Evolutionary conservation across 2,113 vertebrate genomes (phyloP), one percentile per base, ranked within the genome.

Genomic region (Pionites leucogaster): DNA sequence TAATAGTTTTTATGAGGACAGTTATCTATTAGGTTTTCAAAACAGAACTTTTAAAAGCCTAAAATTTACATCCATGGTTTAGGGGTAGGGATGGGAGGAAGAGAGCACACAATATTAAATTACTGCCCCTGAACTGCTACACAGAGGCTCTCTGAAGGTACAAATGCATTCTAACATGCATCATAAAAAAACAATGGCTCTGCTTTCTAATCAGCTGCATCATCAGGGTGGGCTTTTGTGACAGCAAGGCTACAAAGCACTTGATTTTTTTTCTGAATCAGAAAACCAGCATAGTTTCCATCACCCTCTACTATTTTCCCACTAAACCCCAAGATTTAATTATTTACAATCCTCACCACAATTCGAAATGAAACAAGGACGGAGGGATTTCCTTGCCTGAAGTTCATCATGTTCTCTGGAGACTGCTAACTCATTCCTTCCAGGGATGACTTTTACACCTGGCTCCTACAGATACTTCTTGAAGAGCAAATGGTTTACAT

Each of bases 1-100:
- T 95, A 95, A 93, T 93, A 91, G 93, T 91, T 96, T 97, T 97
- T 95, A 88, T 62, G 90, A 95, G 72, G 93, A 90, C 85, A 95
- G 91, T 95, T 97, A 97, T 95, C 89, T 97, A 84, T 88, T 95
- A 86, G 53, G 84, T 80, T 95, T 92, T 85, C 82, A 95, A 96
- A 97, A 93, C 76, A 97, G 79, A 97, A 96, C 93, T 97, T 97
- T 69, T 95, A 93, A 96, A 86, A 88, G 77, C 90, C 79, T 92
- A 82, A 81, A 96, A 96, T 95, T 97, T 97, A 91, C 74, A 94
- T 88, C 67, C 10, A 0, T n/a, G 22, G 82, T 91, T 97, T 4
- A 9, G 62, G 69, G 80, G 70, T 75, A 47, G 88, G 44, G 41
- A 81, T 63, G 68, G 89, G 85, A 94, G 85, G 92, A 93, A 88